phyloP scores from a whole-genome alignment of 2,888 invertebrate species.

The Diarsia brunnea region DNA sequence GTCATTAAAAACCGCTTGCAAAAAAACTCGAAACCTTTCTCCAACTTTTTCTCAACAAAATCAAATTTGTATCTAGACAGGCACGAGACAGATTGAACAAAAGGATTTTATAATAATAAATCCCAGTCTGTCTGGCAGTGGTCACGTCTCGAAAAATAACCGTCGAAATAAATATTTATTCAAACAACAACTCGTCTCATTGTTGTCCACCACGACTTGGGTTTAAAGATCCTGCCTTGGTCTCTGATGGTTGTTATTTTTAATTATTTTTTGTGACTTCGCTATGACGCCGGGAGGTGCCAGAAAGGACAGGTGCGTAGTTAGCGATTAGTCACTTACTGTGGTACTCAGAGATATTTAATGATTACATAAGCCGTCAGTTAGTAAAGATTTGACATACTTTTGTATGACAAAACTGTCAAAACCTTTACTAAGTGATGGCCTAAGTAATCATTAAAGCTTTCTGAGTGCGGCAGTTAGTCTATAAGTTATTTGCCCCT shows the following conservation, averaged over 20 bases:
- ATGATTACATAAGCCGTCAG: too few relatives aligned
- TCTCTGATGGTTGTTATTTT: not conserved
- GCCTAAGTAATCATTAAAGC: too few relatives aligned
- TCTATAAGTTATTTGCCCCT: too few relatives aligned
- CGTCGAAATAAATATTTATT: conserved; percentile 41
- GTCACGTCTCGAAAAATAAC: conserved; percentile 31
- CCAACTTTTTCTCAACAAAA: not conserved
- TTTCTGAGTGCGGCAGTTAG: too few relatives aligned
- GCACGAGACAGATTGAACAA: conserved; percentile 22
- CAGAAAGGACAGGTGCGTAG: too few relatives aligned
- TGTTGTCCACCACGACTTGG: conserved; percentile 12
- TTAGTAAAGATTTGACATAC: too few relatives aligned
- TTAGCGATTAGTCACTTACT: too few relatives aligned
- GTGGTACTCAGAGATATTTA: too few relatives aligned
- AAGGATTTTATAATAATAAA: conserved; percentile 28
- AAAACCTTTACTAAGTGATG: too few relatives aligned
- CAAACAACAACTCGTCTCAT: conserved; percentile 7
- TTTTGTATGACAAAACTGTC: too few relatives aligned
- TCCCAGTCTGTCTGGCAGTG: conserved; percentile 21
- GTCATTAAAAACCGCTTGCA: not conserved
- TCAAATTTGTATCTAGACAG: not conserved
- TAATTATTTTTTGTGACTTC: not conserved
- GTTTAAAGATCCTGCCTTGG: too few relatives aligned
- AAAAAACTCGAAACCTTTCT: not conserved
- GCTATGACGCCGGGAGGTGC: too few relatives aligned